Evolutionary conservation across 2,113 vertebrate genomes (phyloP), one percentile per base, ranked within the genome.

Genomic region (Austrofundulus limnaeus): DNA sequence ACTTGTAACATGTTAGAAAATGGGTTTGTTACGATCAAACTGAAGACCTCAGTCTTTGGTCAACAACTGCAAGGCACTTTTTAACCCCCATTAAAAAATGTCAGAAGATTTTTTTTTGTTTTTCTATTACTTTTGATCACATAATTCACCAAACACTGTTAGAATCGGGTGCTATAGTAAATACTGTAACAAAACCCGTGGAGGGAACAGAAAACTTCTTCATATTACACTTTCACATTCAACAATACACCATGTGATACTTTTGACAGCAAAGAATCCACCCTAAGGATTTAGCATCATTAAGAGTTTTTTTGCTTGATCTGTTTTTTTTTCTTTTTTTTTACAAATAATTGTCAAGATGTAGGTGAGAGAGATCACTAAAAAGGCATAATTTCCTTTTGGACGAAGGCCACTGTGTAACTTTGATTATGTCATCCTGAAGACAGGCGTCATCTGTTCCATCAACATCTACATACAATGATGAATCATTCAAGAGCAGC

Each of bases 221-320:
- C 15, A 50, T 16, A 41, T 47, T 59, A 50, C 57, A 62, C 42
- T 66, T 80, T 87, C 72, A 87, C 77, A 81, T 78, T 80, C 39
- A 60, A 37, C 39, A 43, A 41, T 17, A 55, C n/a, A 53, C 50
- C 49, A 10, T 0, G 25, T 28, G 28, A 28, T 28, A 47, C 2
- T 53, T 61, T 42, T 14, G 14, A 13, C 11, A 6, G 19, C 45
- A 28, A 49, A 42, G 12, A n/a, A 41, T 59, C 52, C 46, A 52
- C 16, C 38, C 3, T 25, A n/a, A 50, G 42, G 7, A n/a, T 19
- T 38, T 16, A 23, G 39, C 11, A 2, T 0, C 31, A 41, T 50
- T 37, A 38, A 61, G 42, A 31, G 66, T 28, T 47, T 13, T 64
- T 3, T 37, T 31, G 14, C 46, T 43, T 0, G 15, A 52, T 42